Percentiles rank a stretch among this genome's conserved stretches.
Evolutionary conservation across 64 coral and sea anemone species (phyloP).

Genomic region (Porites australiensis): DNA sequence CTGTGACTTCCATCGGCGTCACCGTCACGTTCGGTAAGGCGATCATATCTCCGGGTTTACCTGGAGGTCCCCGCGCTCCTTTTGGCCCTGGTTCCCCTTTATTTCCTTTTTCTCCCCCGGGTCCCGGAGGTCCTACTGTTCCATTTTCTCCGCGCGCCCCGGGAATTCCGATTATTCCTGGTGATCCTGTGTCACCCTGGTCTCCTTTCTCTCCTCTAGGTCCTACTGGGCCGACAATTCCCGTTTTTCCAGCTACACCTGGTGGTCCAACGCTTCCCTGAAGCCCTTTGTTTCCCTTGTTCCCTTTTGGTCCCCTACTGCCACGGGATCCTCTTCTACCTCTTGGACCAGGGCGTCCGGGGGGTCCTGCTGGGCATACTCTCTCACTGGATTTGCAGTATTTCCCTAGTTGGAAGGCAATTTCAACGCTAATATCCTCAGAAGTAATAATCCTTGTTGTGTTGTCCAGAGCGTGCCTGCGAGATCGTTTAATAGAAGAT

Average conservation of each 20-base stretch:
- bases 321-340: no score
- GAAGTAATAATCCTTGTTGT: not conserved
- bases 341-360: no score
- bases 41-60: not conserved
- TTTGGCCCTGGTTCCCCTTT: not conserved
- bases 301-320: no score
- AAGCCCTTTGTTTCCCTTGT: no score
- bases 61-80: slow-evolving; percentile 3
- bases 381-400: no score
- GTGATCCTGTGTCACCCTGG: not conserved
- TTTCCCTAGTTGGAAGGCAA: slow-evolving; percentile 8
- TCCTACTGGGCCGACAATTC: not conserved
- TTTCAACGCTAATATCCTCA: not conserved
- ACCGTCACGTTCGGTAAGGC: not conserved
- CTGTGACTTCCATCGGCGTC: not conserved
- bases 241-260: no score
- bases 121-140: not conserved
- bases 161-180: not conserved
- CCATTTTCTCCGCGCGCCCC: slow-evolving; percentile 26
- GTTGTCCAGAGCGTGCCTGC: not conserved
- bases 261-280: no score
- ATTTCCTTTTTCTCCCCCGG: not conserved
- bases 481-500: not conserved
- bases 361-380: no score
- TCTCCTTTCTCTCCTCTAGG: not conserved